phyloP scores from a whole-genome alignment of 2,113 vertebrate genomes.

The Pterocles gutturalis region DNA sequence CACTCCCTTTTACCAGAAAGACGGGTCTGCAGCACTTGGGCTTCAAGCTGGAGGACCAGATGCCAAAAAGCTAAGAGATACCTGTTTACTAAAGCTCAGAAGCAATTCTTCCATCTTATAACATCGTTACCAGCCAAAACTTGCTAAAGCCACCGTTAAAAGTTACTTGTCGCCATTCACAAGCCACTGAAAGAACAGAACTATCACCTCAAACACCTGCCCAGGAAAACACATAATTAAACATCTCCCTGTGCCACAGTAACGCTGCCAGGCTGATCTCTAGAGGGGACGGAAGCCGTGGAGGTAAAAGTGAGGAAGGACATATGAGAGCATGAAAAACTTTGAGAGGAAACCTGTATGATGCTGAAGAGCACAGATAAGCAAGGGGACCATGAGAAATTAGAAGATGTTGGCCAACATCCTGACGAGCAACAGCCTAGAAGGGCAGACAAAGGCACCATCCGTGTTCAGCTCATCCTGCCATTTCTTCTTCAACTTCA shows the following conservation, averaged over 20 bases:
- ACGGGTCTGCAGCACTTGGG: background rate
- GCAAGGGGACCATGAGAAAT: background rate
- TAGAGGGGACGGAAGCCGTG: background rate
- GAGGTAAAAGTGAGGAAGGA: background rate
- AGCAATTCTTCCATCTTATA: background rate
- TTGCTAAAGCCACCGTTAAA: background rate
- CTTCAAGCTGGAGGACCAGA: background rate
- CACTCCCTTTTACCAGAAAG: background rate
- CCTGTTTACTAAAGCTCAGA: background rate
- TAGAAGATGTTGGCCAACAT: background rate
- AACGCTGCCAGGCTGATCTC: background rate
- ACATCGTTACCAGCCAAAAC: background rate
- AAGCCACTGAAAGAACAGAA: background rate
- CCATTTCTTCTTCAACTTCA: background rate
- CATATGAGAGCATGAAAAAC: background rate
- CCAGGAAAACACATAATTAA: fast-evolving
- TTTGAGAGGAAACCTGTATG: fast-evolving
- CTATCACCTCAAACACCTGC: background rate
- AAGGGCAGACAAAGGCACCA: fast-evolving
- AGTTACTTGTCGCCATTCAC: background rate
- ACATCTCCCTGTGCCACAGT: background rate
- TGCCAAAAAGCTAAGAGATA: background rate
- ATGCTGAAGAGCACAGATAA: background rate
- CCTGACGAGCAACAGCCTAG: background rate
- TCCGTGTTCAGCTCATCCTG: background rate